These are phyloP conservation scores for Choloepus didactylus DNA, from an alignment of 2,797 vertebrate genomes.

Conservation along the genomic window DNA sequence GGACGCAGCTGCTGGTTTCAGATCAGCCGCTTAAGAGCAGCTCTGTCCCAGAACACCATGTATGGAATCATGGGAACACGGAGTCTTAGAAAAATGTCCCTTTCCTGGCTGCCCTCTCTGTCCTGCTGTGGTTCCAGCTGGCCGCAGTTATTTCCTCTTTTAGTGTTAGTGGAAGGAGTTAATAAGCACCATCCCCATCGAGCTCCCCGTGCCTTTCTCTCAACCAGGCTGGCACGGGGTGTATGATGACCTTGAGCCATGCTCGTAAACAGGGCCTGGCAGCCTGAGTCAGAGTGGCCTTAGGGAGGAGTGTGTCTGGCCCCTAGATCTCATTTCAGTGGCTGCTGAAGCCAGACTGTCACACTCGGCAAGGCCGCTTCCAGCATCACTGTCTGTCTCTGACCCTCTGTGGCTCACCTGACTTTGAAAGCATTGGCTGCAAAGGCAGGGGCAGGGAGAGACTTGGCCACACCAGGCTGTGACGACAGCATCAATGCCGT, in stretches of 20 bases:
- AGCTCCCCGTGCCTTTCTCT: constrained; percentile 57
- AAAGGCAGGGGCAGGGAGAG: neutral
- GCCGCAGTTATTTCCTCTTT: constrained; percentile 44
- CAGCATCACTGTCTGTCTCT: neutral
- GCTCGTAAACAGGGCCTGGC: constrained; percentile 57
- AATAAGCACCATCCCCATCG: constrained; percentile 1
- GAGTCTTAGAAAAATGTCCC: constrained; percentile 62
- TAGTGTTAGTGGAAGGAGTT: constrained; percentile 22
- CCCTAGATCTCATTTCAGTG: constrained; percentile 78
- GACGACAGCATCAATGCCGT: neutral
- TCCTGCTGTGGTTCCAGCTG: constrained; percentile 62
- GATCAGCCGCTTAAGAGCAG: constrained; percentile 41
- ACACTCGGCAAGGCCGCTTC: constrained; percentile 20
- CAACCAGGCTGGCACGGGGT: constrained; percentile 20
- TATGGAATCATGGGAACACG: constrained; percentile 72
- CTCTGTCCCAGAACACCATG: constrained; percentile 67
- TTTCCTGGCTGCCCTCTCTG: constrained; percentile 72
- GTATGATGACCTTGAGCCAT: constrained; percentile 31
- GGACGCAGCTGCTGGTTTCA: constrained; percentile 14
- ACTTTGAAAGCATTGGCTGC: neutral
- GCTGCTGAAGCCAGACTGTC: constrained; percentile 70
- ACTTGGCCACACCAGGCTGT: neutral
- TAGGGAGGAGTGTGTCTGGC: constrained; percentile 45
- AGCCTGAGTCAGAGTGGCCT: constrained; percentile 58
- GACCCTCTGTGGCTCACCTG: neutral